Evolutionary conservation across 2,888 invertebrate species (phyloP).

Genomic region (Pterostichus niger): DNA sequence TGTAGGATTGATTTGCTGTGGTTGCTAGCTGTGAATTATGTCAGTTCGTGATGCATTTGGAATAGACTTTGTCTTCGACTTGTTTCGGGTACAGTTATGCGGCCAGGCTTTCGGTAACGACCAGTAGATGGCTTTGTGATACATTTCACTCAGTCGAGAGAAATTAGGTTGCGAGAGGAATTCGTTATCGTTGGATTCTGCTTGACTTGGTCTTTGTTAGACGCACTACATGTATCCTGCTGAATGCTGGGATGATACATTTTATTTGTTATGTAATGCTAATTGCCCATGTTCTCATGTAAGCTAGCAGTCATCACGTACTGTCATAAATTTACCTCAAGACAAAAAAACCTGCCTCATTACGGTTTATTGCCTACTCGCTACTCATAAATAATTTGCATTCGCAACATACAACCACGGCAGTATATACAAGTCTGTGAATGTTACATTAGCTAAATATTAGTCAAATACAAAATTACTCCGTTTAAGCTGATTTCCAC

Average conservation of each 20-base stretch:
- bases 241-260: no score
- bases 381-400: constrained; percentile 19
- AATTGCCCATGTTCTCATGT: constrained; percentile 18
- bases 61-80: not conserved
- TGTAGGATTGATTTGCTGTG: not conserved
- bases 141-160: constrained; percentile 18
- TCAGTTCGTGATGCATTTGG: constrained; percentile 1
- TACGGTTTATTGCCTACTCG: constrained; percentile 15
- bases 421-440: no score
- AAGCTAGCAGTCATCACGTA: constrained; percentile 7
- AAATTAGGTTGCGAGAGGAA: constrained; percentile 16
- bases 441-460: no score
- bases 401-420: not conserved
- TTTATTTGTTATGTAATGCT: not conserved
- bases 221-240: no score
- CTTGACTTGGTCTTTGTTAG: no score
- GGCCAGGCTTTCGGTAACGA: constrained; percentile 2
- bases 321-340: constrained; percentile 14
- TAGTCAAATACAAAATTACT: not conserved
- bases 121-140: constrained; percentile 11
- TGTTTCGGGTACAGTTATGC: constrained; percentile 29
- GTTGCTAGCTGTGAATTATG: not conserved
- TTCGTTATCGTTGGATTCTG: not conserved
- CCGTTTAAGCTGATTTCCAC: not conserved
- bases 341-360: constrained; percentile 4